Evolutionary conservation across 2,888 invertebrate species (phyloP).

Genomic region (Cistogaster globosa): DNA sequence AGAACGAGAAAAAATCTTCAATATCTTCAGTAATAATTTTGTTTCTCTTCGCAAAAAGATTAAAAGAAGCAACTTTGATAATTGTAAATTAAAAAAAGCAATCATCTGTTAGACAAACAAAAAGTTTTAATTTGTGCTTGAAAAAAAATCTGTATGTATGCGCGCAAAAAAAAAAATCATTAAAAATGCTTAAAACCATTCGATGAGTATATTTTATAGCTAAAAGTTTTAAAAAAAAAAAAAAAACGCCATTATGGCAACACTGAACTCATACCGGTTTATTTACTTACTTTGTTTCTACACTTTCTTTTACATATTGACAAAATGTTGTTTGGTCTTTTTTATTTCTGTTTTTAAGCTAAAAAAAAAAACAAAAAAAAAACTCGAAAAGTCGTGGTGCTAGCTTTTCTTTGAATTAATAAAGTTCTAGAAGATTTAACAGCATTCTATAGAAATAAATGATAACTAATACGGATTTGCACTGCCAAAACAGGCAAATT

Average conservation of each 20-base stretch:
- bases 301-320: constrained; percentile 11
- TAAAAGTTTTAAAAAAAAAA: background rate
- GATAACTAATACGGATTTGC: background rate
- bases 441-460: background rate
- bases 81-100: no score
- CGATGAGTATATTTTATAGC: no score
- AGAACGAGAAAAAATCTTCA: no score
- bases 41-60: no score
- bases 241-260: background rate
- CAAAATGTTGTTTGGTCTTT: constrained; percentile 16
- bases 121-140: no score
- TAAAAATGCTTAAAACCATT: no score
- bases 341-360: constrained; percentile 1
- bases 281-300: constrained; percentile 8
- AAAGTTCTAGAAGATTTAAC: background rate
- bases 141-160: no score
- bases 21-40: no score
- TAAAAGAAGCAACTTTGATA: no score
- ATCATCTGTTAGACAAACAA: no score
- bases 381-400: background rate
- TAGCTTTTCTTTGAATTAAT: background rate
- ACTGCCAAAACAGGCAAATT: background rate
- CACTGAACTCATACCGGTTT: constrained; percentile 51
- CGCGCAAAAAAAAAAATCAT: no score
- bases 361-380: constrained; percentile 14